phyloP scores from a whole-genome alignment of 2,888 invertebrate genomes.

The Penaeus monodon region DNA sequence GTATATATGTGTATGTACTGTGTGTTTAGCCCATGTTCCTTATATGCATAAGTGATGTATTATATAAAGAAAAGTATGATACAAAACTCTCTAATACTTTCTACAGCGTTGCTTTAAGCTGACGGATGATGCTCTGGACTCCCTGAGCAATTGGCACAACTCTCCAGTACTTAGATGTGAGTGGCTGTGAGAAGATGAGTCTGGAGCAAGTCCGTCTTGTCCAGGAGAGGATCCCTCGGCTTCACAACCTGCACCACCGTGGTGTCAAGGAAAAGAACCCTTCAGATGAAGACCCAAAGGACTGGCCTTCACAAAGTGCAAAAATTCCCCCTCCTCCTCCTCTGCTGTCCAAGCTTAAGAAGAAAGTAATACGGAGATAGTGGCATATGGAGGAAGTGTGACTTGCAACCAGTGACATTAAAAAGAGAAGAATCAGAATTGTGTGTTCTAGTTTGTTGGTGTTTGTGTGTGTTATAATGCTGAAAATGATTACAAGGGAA shows the following conservation, averaged over 20 bases:
- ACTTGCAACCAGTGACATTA: too few species aligned
- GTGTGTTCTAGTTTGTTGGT: too few species aligned
- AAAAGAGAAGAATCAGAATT: too few species aligned
- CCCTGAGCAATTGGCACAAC: slow-evolving; percentile 74
- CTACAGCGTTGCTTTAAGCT: slow-evolving; percentile 76
- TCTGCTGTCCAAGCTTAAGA: slow-evolving; percentile 53
- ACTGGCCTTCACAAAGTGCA: background rate
- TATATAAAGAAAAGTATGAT: too few species aligned
- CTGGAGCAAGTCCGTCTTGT: slow-evolving; percentile 62
- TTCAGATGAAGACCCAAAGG: too few species aligned
- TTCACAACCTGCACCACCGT: slow-evolving; percentile 53
- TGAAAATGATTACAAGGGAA: too few species aligned
- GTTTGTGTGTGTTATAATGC: too few species aligned
- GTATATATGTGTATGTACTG: too few species aligned
- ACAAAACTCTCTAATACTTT: too few species aligned
- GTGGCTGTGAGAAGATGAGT: slow-evolving; percentile 69
- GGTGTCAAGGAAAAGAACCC: slow-evolving; percentile 42
- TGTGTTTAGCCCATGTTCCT: too few species aligned
- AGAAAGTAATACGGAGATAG: slow-evolving; percentile 45
- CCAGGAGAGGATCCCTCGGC: slow-evolving; percentile 40
- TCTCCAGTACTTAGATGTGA: slow-evolving; percentile 76
- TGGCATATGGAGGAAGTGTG: background rate
- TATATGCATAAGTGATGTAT: too few species aligned
- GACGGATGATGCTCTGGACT: slow-evolving; percentile 74
- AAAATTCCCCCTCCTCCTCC: slow-evolving; percentile 56